These are phyloP conservation scores for Tipula unca DNA, from an alignment of 2,888 invertebrate genomes.

Conservation along the genomic window DNA sequence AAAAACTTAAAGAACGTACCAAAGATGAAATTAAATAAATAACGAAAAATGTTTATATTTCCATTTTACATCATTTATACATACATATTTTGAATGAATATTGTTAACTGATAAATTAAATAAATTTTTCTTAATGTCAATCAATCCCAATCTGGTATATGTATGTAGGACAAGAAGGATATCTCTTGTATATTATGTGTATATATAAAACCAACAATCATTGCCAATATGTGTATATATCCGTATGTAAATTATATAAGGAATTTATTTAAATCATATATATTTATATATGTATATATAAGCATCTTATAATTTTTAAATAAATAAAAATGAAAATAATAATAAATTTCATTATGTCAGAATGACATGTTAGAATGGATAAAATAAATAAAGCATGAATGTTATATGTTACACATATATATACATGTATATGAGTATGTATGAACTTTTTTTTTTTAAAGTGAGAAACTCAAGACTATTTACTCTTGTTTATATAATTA, in stretches of 20 bases:
- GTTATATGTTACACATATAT: background rate
- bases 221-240: background rate
- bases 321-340: background rate
- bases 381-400: slow-evolving; percentile 8
- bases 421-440: too few species aligned
- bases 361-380: background rate
- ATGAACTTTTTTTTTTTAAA: background rate
- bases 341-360: slow-evolving; percentile 14
- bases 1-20: background rate
- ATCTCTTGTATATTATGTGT: background rate
- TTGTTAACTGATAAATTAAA: background rate
- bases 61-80: background rate
- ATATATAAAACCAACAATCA: background rate
- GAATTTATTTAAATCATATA: slow-evolving; percentile 14
- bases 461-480: background rate
- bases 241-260: background rate
- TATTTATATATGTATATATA: too few species aligned
- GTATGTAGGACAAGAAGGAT: background rate
- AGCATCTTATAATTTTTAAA: slow-evolving; percentile 1
- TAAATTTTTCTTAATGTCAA: background rate
- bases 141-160: background rate
- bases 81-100: background rate
- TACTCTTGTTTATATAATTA: background rate
- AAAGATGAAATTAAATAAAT: background rate
- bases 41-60: background rate